Base-by-base conservation (phyloP, 2,797 vertebrate genomes). In the Acrossocheilus fasciatus region DNA sequence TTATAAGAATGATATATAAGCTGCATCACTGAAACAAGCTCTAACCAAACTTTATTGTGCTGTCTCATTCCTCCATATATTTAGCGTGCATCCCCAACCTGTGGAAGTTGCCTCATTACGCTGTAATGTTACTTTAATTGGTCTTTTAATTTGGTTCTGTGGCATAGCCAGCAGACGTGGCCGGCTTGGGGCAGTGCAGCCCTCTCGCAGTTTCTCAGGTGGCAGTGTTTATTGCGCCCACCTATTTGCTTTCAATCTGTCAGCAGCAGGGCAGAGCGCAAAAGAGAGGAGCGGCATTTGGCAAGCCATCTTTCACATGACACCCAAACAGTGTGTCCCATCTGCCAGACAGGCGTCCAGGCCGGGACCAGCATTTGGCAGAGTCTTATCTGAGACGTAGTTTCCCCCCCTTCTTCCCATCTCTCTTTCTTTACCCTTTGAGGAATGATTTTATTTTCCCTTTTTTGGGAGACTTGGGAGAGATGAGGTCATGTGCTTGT, bases 191-290 rank as follows among this genome's bases (percentile, higher is more conserved):
- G 85, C 87, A 87, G 72, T 87, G 86, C 82, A 81, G 82, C 54
- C 82, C 76, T 80, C 74, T 88, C 66, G 43, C 50, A 89, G 84
- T 89, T 90, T 93, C 93, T 95, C 94, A 94, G 95, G 94, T 95
- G 94, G 94, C 93, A 91, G 86, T 92, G 93, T 92, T 94, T 93
- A 96, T 95, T 94, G 92, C 92, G 92, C 90, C 93, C 91, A 93
- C 89, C 92, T 93, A 94, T 95, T 95, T 95, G 94, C 94, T 94
- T 94, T 93, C 95, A 95, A 95, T 95, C 95, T 95, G 95, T 95
- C 95, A 95, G 90, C 76, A 82, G 88, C 85, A 82, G 88, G 88
- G 88, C 81, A 36, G 89, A 91, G 72, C 88, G 83, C 86, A 88
- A 76, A 91, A 89, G 88, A 82, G 86, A 87, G 88, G 87, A 79